These are phyloP conservation scores for Pantherophis vulpinus DNA, from an alignment of 2,797 vertebrate genomes.

Conservation along the genomic window DNA sequence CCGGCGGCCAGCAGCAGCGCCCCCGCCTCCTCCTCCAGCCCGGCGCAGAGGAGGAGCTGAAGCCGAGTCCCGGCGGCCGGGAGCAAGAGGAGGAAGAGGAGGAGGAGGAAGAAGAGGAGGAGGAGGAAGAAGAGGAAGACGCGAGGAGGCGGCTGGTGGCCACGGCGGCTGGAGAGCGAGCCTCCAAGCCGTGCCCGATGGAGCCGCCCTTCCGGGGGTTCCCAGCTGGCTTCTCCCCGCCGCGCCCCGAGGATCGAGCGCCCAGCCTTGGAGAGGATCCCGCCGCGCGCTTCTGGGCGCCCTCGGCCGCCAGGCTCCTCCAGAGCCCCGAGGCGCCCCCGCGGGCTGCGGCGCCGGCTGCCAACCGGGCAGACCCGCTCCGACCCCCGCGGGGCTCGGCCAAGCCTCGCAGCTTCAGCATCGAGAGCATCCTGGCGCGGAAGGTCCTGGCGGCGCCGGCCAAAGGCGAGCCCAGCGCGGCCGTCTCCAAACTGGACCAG, in stretches of 20 bases:
- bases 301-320: slow-evolving; percentile 1
- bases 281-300: background rate
- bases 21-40: background rate
- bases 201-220: background rate
- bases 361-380: background rate
- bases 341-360: background rate
- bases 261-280: background rate
- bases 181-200: rapidly evolving
- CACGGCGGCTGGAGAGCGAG: no score
- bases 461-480: slow-evolving; percentile 1
- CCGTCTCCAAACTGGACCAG: slow-evolving; percentile 56
- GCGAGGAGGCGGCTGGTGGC: background rate
- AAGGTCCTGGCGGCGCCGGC: slow-evolving; percentile 6
- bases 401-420: slow-evolving; percentile 84
- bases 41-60: background rate
- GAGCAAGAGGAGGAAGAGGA: background rate
- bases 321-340: background rate
- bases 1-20: background rate
- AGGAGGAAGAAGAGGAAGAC: no score
- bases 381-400: slow-evolving; percentile 50
- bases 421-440: slow-evolving; percentile 88
- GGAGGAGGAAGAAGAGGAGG: background rate
- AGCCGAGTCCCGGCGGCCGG: background rate
- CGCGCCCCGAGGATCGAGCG: background rate
- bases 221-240: background rate